Conservation (phyloP, 2,797 vertebrate species). For the Limnodromus scolopaceus region DNA sequence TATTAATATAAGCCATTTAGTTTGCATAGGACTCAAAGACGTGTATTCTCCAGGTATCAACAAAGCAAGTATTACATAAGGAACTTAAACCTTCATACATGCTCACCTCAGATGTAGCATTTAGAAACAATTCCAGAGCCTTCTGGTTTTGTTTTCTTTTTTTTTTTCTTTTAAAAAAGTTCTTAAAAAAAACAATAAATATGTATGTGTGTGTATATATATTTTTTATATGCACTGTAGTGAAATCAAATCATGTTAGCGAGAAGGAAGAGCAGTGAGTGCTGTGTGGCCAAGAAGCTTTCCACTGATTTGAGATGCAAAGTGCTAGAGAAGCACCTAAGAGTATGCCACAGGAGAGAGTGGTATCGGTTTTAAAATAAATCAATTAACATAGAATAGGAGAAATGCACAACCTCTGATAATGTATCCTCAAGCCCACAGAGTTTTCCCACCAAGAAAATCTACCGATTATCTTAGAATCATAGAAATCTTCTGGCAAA, state of each 20-base stretch:
- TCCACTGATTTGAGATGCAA: background rate
- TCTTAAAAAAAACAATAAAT: background rate
- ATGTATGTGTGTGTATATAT: rapidly evolving
- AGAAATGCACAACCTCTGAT: background rate
- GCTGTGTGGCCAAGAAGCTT: background rate
- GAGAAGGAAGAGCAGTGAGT: background rate
- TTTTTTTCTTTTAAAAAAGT: background rate
- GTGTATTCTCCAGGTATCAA: background rate
- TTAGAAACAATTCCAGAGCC: background rate
- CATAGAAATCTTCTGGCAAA: background rate
- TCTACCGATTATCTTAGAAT: background rate
- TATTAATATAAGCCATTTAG: background rate
- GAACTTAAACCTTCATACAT: background rate
- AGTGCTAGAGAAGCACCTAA: background rate
- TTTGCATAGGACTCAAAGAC: background rate
- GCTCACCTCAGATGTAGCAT: background rate
- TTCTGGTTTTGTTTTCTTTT: background rate
- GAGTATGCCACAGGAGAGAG: background rate
- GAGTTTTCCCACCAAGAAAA: background rate
- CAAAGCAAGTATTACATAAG: background rate
- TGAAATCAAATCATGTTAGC: background rate
- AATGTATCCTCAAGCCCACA: background rate
- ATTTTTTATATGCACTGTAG: rapidly evolving
- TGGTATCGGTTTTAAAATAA: background rate
- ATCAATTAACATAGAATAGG: background rate